A percentile compares a stretch with the other conserved stretches of the same genome.
Conservation (phyloP, 2,888 invertebrate species). For the Euplexia lucipara region DNA sequence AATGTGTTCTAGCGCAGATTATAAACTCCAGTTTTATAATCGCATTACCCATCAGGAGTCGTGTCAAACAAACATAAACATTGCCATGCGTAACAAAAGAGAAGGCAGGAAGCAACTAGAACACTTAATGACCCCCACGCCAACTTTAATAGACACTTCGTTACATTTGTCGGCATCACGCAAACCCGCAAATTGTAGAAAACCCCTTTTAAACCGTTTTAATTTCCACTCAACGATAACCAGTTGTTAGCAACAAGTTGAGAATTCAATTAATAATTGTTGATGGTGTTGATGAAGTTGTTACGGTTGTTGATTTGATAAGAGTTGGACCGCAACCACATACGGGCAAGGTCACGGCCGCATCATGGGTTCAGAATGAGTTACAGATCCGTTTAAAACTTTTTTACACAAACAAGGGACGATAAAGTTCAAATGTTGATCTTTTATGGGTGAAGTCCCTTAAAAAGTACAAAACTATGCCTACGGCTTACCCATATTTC, state of each 20-base stretch:
- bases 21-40: conserved; percentile 7
- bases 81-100: conserved; percentile 48
- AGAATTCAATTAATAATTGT: conserved; percentile 50
- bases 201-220: conserved; percentile 58
- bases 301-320: conserved; percentile 11
- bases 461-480: no score
- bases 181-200: conserved; percentile 53
- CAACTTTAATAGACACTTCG: conserved; percentile 66
- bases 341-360: not conserved
- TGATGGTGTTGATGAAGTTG: conserved; percentile 30
- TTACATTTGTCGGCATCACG: conserved; percentile 60
- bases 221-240: conserved; percentile 53
- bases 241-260: conserved; percentile 59
- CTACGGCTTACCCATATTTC: no score
- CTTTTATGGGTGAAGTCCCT: no score
- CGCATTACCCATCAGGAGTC: conserved; percentile 25
- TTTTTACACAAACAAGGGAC: no score
- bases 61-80: conserved; percentile 53
- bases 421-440: no score
- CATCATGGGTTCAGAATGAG: not conserved
- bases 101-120: conserved; percentile 60
- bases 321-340: not conserved
- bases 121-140: conserved; percentile 64
- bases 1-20: no score
- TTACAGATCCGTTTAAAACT: not conserved